These are phyloP conservation scores for Drosophila mercatorum DNA, from an alignment of 2,888 invertebrate genomes.

Conservation along the genomic window DNA sequence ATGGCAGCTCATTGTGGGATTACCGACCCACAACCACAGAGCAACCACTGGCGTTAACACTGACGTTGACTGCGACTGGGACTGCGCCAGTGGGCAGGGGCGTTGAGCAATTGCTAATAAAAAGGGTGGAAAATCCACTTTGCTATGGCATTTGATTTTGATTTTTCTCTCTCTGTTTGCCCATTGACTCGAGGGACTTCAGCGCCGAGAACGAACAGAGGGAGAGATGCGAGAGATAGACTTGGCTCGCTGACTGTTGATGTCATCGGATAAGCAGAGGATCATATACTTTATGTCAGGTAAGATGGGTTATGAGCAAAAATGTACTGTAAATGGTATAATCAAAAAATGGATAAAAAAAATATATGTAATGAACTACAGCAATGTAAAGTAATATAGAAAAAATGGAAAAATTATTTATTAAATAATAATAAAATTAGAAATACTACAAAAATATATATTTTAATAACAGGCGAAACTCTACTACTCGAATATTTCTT, in stretches of 20 bases:
- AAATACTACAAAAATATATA: too few relatives aligned
- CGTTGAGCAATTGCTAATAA: constrained; percentile 75
- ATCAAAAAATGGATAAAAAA: too few relatives aligned
- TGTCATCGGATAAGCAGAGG: constrained; percentile 70
- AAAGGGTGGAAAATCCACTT: constrained; percentile 83
- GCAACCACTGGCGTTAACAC: constrained; percentile 43
- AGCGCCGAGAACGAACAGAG: constrained; percentile 21
- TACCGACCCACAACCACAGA: constrained; percentile 55
- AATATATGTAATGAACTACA: neutral
- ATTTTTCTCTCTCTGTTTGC: constrained; percentile 65
- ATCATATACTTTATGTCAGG: constrained; percentile 12
- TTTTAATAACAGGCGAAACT: too few relatives aligned
- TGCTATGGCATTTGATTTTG: constrained; percentile 82
- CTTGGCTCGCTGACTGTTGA: constrained; percentile 58
- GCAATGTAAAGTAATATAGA: too few relatives aligned
- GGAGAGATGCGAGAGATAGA: constrained; percentile 40
- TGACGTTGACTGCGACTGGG: constrained; percentile 19
- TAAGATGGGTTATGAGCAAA: constrained; percentile 4
- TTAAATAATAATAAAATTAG: too few relatives aligned
- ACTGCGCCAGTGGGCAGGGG: constrained; percentile 21
- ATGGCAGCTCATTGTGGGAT: constrained; percentile 83
- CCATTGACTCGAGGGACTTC: constrained; percentile 51
- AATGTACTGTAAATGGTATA: neutral
- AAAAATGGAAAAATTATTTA: neutral
- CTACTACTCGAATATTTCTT: neutral